Conservation (phyloP, 2,888 invertebrate species). For the Philonicus albiceps region DNA sequence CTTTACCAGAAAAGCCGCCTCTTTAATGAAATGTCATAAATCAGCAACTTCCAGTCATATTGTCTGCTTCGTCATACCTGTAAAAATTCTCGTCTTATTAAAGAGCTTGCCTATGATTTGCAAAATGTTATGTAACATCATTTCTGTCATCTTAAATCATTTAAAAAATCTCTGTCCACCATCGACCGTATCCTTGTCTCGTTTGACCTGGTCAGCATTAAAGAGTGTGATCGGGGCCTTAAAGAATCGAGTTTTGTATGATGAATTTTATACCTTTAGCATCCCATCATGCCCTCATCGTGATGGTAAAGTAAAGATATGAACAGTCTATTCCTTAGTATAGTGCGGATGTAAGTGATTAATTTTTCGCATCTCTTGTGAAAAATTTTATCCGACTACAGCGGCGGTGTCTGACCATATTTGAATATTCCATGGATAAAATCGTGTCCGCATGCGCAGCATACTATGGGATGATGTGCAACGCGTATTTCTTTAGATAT, state of each 20-base stretch:
- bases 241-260: background rate
- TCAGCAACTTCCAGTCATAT: background rate
- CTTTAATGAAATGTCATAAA: background rate
- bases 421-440: background rate
- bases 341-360: background rate
- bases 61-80: background rate
- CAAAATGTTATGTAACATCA: background rate
- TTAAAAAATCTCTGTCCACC: slow-evolving; percentile 4
- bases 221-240: background rate
- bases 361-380: background rate
- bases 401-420: slow-evolving; percentile 1
- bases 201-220: background rate
- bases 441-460: background rate
- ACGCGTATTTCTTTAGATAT: background rate
- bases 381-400: background rate
- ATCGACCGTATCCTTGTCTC: background rate
- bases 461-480: background rate
- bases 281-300: background rate
- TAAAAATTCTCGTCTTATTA: slow-evolving; percentile 8
- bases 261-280: background rate
- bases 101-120: background rate
- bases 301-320: background rate
- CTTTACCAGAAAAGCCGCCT: background rate
- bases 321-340: background rate
- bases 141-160: slow-evolving; percentile 2